phyloP scores from a whole-genome alignment of 2,113 vertebrate species.

The Campylomormyrus numenius region DNA sequence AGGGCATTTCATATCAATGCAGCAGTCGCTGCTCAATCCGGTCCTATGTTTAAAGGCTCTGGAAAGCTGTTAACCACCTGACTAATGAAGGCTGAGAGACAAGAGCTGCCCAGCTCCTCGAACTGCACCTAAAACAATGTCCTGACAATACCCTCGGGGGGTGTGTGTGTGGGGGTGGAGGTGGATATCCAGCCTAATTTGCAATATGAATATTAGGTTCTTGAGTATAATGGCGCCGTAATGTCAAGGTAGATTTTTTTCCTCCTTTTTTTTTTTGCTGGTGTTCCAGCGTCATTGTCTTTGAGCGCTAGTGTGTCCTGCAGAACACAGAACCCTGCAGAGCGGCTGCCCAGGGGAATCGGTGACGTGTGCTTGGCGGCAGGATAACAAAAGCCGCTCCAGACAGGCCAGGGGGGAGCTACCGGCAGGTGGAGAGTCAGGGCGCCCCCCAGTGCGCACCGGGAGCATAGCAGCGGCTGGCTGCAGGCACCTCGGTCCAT shows the following conservation, averaged over 20 bases:
- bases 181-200: not conserved
- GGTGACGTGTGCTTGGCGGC: not conserved
- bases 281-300: not conserved
- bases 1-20: conserved; percentile 57
- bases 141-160: not conserved
- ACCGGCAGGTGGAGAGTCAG: not conserved
- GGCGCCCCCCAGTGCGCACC: not conserved
- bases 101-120: not conserved
- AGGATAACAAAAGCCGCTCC: not conserved
- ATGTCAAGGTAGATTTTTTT: not conserved
- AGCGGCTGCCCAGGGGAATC: not conserved
- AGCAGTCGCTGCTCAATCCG: conserved; percentile 50
- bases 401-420: not conserved
- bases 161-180: no score
- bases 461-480: not conserved
- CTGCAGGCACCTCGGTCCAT: not conserved
- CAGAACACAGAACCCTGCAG: not conserved
- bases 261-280: not conserved
- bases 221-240: not conserved
- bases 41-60: conserved; percentile 59
- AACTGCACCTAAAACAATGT: not conserved
- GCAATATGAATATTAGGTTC: not conserved
- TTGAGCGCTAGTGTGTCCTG: not conserved
- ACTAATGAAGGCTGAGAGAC: conserved; percentile 48
- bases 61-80: conserved; percentile 43